Percentiles rank a stretch among this genome's conserved stretches.
These are phyloP conservation scores for Meriones unguiculatus DNA, from an alignment of 2,113 vertebrate genomes.

Conservation along the genomic window DNA sequence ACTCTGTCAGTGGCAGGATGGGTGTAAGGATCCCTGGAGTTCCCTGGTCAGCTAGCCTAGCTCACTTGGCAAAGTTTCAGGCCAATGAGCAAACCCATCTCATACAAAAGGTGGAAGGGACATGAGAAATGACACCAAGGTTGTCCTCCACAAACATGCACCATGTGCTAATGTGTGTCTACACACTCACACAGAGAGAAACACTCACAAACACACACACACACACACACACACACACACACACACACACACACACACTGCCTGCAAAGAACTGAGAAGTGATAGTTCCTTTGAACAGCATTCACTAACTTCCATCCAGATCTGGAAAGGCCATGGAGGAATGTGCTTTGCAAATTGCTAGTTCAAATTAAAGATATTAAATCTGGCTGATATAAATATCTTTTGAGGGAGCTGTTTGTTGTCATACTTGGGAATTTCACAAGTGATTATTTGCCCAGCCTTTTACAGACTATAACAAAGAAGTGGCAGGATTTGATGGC, in stretches of 20 bases:
- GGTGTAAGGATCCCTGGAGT: background rate
- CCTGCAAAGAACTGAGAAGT: background rate
- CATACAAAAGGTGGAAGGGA: background rate
- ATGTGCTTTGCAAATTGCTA: background rate
- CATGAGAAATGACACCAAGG: background rate
- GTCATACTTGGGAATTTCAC: background rate
- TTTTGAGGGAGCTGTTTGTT: conserved; percentile 3
- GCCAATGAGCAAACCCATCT: background rate
- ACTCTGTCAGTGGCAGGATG: background rate
- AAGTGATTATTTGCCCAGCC: background rate
- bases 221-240: background rate
- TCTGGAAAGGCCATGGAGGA: background rate
- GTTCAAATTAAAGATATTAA: background rate
- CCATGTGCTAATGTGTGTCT: background rate
- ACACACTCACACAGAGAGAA: background rate
- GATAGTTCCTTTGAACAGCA: background rate
- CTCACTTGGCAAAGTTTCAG: background rate
- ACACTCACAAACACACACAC: background rate
- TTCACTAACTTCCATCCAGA: background rate
- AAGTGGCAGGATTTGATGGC: background rate
- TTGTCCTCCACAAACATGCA: background rate
- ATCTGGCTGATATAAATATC: background rate
- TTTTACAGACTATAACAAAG: background rate
- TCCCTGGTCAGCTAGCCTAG: background rate
- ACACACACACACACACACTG: background rate